Evolutionary conservation across 2,888 invertebrate genomes (phyloP), one percentile per base, ranked within the genome.

Genomic region (Trachelus stipa): DNA sequence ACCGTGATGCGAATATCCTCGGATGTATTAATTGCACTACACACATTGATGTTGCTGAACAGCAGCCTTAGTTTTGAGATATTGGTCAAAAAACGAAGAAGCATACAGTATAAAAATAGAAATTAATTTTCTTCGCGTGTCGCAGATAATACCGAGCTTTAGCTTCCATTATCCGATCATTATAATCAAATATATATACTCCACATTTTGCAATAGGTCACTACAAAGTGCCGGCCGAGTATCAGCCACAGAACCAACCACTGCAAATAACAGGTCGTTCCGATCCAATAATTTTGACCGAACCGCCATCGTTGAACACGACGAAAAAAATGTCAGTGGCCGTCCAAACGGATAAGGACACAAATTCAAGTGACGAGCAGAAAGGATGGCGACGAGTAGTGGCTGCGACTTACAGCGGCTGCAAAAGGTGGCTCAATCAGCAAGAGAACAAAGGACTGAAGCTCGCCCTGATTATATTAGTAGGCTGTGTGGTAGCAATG

Each of bases 401-500:
- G 9, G 80, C 81, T 0, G 81, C 81, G 11, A 82, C 80, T 71
- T 90, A 88, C 68, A 81, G 80, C 11, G 83, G 83, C 3, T 84
- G 92, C 1, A 93, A 94, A 82, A 85, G 92, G 15, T 96, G 96
- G 96, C 91, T 96, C 0, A 94, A 95, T 87, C 95, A 95, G 85
- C 96, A 96, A 86, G 96, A 96, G 84, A 96, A 96, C 88, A 95
- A 95, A 87, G 95, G 94, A 4, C 91, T 96, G 1, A 96, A 96
- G 90, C 92, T 96, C 73, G 93, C 94, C 33, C 90, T 96, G 2
- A 94, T 96, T 56, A 93, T 96, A 77, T 92, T 96, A 74, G 93
- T 94, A 40, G 94, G 95, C 74, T 93, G 95, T 81, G 94, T 96
- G 78, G 92, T 96, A 79, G 93, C 94, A 33, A 94, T 96, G 94